Conservation (phyloP, 1,140 invertebrate species). For the Rhagoletis zephyria region DNA sequence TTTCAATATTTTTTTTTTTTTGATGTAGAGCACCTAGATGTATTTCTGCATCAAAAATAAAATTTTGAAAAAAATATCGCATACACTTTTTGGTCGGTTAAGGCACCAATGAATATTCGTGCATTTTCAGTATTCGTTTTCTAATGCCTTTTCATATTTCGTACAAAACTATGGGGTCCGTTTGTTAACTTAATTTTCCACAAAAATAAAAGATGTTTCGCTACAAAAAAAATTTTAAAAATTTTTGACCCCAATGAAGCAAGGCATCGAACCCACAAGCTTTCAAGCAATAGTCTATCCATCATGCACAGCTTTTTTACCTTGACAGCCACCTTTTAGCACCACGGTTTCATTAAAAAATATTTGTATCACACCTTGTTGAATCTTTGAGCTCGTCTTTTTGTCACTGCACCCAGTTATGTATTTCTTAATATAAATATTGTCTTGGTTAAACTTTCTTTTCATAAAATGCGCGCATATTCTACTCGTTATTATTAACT, state of each 20-base stretch:
- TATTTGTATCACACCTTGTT: neutral
- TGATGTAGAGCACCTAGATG: too few species aligned
- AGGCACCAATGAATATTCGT: too few species aligned
- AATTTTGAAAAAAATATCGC: too few species aligned
- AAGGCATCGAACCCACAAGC: neutral
- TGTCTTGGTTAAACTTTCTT: slow-evolving; percentile 13
- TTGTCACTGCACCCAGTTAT: neutral
- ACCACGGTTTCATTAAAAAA: neutral
- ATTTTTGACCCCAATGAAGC: neutral
- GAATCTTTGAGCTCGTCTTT: neutral
- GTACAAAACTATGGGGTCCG: too few species aligned
- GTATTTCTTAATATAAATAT: neutral
- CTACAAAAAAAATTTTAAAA: neutral
- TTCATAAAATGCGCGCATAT: neutral
- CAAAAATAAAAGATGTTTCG: too few species aligned
- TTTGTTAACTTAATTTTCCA: too few species aligned
- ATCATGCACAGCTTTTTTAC: neutral
- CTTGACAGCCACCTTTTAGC: neutral
- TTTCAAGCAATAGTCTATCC: neutral
- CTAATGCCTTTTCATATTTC: too few species aligned
- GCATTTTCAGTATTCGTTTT: too few species aligned
- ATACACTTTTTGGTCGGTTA: too few species aligned
- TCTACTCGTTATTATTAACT: too few species aligned
- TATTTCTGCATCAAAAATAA: too few species aligned
- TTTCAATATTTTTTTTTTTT: too few species aligned